These are phyloP conservation scores for Phaonia tiefii DNA, from an alignment of 2,888 invertebrate genomes.

Conservation along the genomic window DNA sequence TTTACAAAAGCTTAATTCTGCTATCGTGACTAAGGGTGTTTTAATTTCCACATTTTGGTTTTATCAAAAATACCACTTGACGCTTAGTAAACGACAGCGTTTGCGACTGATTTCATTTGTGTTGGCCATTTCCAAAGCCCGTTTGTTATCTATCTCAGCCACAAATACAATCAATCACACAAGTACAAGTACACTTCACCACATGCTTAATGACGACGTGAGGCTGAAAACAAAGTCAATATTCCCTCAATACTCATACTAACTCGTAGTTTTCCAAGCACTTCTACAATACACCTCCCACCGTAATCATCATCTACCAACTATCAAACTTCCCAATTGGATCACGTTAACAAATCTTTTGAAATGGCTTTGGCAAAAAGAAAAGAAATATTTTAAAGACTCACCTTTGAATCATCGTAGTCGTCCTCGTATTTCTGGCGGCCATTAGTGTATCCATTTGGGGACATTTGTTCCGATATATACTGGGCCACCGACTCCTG, in stretches of 20 bases:
- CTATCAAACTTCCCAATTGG: not conserved
- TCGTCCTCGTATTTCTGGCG: constrained; percentile 74
- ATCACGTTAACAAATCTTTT: not conserved
- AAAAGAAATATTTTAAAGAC: constrained; percentile 45
- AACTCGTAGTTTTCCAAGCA: not conserved
- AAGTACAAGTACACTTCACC: constrained; percentile 14
- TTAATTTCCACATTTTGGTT: constrained; percentile 1
- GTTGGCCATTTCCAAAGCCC: constrained; percentile 29
- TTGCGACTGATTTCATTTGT: constrained; percentile 8
- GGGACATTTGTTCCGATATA: constrained; percentile 76
- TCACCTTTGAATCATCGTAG: constrained; percentile 79
- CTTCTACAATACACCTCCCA: constrained; percentile 5
- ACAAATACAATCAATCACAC: not conserved
- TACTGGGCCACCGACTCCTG: constrained; percentile 78
- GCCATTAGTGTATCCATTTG: constrained; percentile 71
- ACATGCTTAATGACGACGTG: not conserved
- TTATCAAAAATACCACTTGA: constrained; percentile 37
- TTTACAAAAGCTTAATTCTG: too few relatives aligned
- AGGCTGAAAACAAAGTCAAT: constrained; percentile 19
- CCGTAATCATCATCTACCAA: not conserved
- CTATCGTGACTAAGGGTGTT: not conserved
- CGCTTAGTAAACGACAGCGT: not conserved
- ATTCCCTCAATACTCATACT: not conserved
- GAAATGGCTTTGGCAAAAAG: not conserved
- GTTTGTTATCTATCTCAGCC: constrained; percentile 30